Conservation (phyloP, 2,113 vertebrate genomes). For the Phalacrocorax carbo region DNA sequence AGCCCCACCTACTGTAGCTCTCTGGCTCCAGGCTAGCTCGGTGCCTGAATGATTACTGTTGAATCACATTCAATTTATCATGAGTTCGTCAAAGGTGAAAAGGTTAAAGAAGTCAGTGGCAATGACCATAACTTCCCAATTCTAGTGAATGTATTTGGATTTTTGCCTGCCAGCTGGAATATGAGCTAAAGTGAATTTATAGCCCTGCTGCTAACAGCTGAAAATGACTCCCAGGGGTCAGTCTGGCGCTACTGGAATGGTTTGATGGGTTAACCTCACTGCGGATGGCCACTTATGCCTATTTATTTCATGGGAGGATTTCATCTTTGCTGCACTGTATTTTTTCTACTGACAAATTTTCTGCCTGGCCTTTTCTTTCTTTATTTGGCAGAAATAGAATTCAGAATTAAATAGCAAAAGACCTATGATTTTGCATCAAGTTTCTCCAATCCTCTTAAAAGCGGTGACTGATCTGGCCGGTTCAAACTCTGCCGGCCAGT, state of each 20-base stretch:
- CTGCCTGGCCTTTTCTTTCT: not conserved
- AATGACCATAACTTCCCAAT: not conserved
- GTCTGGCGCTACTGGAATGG: not conserved
- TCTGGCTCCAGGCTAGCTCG: not conserved
- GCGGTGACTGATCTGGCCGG: not conserved
- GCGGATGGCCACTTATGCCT: not conserved
- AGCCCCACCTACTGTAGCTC: not conserved
- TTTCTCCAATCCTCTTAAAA: not conserved
- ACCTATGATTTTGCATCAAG: not conserved
- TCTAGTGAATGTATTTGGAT: not conserved
- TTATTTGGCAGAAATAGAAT: not conserved
- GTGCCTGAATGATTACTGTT: not conserved
- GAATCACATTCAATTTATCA: not conserved
- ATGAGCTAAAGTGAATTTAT: not conserved
- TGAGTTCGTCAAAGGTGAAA: not conserved
- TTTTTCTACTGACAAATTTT: not conserved
- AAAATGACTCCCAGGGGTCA: not conserved
- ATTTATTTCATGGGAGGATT: not conserved
- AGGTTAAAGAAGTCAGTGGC: not conserved
- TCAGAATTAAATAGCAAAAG: not conserved
- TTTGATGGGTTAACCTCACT: not conserved
- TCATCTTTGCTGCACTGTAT: not conserved
- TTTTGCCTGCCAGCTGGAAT: not conserved
- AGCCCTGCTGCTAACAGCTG: not conserved
- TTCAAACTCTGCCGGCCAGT: not conserved